These are phyloP conservation scores for Drosophila ezoana DNA, from an alignment of 2,888 invertebrate genomes.

Conservation along the genomic window DNA sequence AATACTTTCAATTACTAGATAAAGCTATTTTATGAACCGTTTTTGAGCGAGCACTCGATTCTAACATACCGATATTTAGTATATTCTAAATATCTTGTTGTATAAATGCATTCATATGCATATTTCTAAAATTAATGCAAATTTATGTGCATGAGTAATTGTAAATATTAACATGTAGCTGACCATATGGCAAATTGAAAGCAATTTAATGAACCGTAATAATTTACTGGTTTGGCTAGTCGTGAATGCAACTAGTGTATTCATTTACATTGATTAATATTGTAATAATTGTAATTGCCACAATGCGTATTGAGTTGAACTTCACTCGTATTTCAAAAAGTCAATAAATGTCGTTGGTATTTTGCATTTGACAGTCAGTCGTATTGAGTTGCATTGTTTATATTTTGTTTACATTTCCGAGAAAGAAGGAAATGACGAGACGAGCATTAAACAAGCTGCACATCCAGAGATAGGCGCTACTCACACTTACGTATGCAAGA, in stretches of 20 bases:
- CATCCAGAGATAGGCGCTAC: constrained; percentile 5
- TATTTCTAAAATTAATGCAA: neutral
- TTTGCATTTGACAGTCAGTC: constrained; percentile 17
- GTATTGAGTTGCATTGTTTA: constrained; percentile 29
- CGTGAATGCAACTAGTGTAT: constrained; percentile 16
- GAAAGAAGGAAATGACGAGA: constrained; percentile 69
- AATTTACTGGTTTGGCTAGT: constrained; percentile 36
- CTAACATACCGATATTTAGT: too few species aligned
- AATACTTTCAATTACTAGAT: too few species aligned
- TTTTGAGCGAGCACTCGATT: too few species aligned
- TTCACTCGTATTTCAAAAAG: constrained; percentile 22
- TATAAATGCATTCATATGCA: neutral
- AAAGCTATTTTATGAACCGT: too few species aligned
- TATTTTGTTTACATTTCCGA: constrained; percentile 64
- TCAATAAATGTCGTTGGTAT: constrained; percentile 33
- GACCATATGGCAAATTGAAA: constrained; percentile 18
- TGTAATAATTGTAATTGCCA: constrained; percentile 17
- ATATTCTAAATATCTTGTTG: neutral
- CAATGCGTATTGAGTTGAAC: constrained; percentile 8
- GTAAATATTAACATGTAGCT: constrained; percentile 6
- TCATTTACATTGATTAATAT: constrained; percentile 37
- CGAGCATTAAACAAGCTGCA: constrained; percentile 44
- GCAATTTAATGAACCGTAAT: constrained; percentile 14
- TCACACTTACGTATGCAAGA: constrained; percentile 55
- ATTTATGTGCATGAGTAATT: constrained; percentile 1